A percentile compares a stretch with the other conserved stretches of the same genome.
Conservation (phyloP, 2,888 invertebrate species). For the Bombylius major region DNA sequence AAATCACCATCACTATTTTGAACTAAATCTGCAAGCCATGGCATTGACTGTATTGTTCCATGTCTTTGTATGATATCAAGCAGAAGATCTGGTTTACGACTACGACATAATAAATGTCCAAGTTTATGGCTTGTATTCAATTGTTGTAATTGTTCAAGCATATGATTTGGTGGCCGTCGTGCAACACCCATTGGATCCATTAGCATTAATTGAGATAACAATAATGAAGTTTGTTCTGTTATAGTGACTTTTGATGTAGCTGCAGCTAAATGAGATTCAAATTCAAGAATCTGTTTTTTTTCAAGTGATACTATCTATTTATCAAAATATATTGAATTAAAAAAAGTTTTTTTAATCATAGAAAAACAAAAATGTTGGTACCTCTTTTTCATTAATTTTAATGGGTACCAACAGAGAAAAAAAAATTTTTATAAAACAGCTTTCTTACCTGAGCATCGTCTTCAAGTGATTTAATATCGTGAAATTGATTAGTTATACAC, state of each 20-base stretch:
- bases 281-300: constrained; percentile 68
- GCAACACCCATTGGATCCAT: constrained; percentile 77
- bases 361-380: no score
- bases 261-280: constrained; percentile 86
- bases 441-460: constrained; percentile 48
- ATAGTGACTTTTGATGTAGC: constrained; percentile 77
- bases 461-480: constrained; percentile 44
- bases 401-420: neutral
- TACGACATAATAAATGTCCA: constrained; percentile 78
- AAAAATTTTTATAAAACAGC: neutral
- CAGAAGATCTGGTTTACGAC: constrained; percentile 82
- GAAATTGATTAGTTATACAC: constrained; percentile 74
- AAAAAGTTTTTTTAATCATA: no score
- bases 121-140: constrained; percentile 68
- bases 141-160: constrained; percentile 67
- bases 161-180: constrained; percentile 62
- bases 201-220: constrained; percentile 72
- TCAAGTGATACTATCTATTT: constrained; percentile 48
- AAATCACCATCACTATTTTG: constrained; percentile 68
- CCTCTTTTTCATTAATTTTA: no score
- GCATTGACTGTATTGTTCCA: constrained; percentile 86
- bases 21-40: constrained; percentile 90
- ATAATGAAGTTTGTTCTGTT: constrained; percentile 76
- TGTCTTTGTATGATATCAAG: constrained; percentile 84
- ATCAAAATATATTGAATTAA: neutral